A percentile compares a stretch with the other conserved stretches of the same genome.
phyloP scores from a whole-genome alignment of 2,797 vertebrate genomes.

The Sebastes minor region DNA sequence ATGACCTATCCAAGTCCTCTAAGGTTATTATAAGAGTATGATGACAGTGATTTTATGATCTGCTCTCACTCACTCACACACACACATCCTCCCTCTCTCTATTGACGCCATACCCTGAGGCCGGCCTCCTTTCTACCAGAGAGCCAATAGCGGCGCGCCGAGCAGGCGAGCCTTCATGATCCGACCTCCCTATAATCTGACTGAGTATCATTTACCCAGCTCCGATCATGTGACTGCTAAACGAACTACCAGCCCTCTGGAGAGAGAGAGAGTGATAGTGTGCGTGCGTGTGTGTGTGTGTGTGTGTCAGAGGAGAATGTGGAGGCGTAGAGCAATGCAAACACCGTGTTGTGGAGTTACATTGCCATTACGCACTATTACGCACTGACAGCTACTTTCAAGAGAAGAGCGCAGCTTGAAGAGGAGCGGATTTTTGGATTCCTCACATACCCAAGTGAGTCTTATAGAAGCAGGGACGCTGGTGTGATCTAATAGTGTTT shows the following conservation, averaged over 20 bases:
- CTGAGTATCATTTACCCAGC: conserved; percentile 48
- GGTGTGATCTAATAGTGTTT: neutral
- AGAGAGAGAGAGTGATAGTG: neutral
- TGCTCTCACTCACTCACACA: neutral
- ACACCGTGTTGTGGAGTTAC: conserved; percentile 44
- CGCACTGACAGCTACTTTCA: conserved; percentile 55
- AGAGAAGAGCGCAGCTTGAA: conserved; percentile 29
- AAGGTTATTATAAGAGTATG: neutral
- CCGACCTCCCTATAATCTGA: conserved; percentile 73
- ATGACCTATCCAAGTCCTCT: neutral
- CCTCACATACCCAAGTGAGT: conserved; percentile 57
- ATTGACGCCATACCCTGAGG: conserved; percentile 43
- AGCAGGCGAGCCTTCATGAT: conserved; percentile 91
- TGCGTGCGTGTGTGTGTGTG: neutral
- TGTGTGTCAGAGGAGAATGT: neutral
- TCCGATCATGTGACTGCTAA: conserved; percentile 79
- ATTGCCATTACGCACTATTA: conserved; percentile 70
- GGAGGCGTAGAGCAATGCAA: conserved; percentile 49
- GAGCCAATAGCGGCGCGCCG: conserved; percentile 82
- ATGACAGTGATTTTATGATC: conserved; percentile 22
- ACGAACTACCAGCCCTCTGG: conserved; percentile 58
- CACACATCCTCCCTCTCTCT: conserved; percentile 5
- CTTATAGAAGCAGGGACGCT: neutral
- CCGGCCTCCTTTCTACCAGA: conserved; percentile 52
- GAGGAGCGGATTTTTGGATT: conserved; percentile 43